Conservation (phyloP, 2,888 invertebrate genomes). For the Hecatera dysodea region DNA sequence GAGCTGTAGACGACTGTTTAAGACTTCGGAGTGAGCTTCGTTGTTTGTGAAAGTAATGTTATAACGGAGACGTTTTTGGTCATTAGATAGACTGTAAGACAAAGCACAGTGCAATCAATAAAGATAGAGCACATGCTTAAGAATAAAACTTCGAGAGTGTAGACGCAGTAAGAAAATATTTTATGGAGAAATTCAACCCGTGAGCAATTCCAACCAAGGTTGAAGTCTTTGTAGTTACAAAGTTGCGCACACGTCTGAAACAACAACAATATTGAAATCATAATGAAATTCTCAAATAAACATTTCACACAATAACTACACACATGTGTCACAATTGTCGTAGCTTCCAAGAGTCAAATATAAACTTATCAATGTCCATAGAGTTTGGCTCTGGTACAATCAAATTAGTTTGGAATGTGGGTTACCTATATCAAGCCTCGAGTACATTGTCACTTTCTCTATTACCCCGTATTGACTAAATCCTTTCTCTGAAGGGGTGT, state of each 20-base stretch:
- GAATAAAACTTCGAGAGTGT: background rate
- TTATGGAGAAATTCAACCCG: background rate
- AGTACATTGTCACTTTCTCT: constrained; percentile 47
- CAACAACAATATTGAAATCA: background rate
- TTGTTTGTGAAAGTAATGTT: background rate
- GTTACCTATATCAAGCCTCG: constrained; percentile 43
- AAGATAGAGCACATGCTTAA: background rate
- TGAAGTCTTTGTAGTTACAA: background rate
- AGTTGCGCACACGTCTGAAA: background rate
- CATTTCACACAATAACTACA: constrained; percentile 5
- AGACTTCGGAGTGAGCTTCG: background rate
- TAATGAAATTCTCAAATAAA: constrained; percentile 3
- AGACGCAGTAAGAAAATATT: no score
- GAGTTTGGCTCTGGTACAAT: constrained; percentile 44
- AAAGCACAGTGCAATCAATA: no score
- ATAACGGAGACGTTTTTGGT: background rate
- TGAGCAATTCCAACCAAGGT: no score
- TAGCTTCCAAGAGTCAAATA: constrained; percentile 35
- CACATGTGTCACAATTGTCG: constrained; percentile 6
- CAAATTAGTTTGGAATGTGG: constrained; percentile 43
- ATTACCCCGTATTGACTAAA: constrained; percentile 44
- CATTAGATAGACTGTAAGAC: background rate
- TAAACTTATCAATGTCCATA: constrained; percentile 43
- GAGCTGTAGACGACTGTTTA: constrained; percentile 9
- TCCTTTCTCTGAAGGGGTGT: constrained; percentile 46